These are phyloP conservation scores for Dasypolia templi DNA, from an alignment of 2,888 invertebrate genomes.

Conservation along the genomic window DNA sequence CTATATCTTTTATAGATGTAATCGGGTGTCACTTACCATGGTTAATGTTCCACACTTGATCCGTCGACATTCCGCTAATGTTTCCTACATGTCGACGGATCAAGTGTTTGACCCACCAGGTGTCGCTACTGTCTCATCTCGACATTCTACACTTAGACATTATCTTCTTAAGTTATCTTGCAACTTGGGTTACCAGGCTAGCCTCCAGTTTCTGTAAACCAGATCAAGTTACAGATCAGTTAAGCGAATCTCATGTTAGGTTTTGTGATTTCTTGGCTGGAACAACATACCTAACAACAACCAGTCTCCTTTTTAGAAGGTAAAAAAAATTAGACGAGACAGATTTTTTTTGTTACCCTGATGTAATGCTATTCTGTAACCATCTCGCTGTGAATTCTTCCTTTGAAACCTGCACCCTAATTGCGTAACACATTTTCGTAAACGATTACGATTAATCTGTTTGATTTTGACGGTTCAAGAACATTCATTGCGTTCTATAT, in stretches of 20 bases:
- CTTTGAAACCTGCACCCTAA: no score
- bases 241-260: background rate
- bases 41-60: conserved; percentile 22
- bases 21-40: conserved; percentile 19
- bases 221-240: conserved; percentile 10
- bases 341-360: background rate
- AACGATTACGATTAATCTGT: no score
- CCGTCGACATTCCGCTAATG: conserved; percentile 44
- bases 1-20: background rate
- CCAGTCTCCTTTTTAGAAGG: background rate
- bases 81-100: no score
- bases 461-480: no score
- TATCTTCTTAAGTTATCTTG: conserved; percentile 18
- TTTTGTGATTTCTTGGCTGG: background rate
- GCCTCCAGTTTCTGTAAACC: background rate
- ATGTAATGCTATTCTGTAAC: no score
- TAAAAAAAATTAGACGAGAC: background rate
- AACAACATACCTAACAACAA: no score
- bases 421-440: no score
- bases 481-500: no score
- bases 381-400: no score
- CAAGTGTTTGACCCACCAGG: conserved; percentile 37
- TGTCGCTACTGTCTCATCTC: conserved; percentile 24
- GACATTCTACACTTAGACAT: conserved; percentile 26
- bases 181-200: background rate